Percentiles rank a stretch among this genome's conserved stretches.
Conservation (phyloP, 2,797 vertebrate species). For the Glyptemys insculpta region DNA sequence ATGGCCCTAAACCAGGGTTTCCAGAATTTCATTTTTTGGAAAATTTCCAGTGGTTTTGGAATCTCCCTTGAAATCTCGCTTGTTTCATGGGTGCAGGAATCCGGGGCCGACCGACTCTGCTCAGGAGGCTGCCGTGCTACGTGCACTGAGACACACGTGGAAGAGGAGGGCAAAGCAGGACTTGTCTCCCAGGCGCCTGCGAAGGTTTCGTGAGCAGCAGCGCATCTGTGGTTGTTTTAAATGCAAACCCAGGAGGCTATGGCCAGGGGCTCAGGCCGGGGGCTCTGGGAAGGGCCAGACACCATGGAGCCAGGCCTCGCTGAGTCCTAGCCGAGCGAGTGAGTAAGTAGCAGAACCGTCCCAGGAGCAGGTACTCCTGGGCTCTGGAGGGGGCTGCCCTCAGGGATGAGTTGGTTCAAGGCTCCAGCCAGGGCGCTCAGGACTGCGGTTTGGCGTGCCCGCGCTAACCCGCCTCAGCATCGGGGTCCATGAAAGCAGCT, state of each 20-base stretch:
- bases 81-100: too few relatives aligned
- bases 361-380: background rate
- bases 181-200: background rate
- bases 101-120: too few relatives aligned
- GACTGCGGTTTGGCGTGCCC: background rate
- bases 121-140: too few relatives aligned
- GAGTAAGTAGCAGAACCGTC: background rate
- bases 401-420: background rate
- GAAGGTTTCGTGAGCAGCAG: background rate
- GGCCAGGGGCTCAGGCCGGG: background rate
- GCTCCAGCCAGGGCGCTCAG: background rate
- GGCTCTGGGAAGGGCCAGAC: background rate
- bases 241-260: background rate
- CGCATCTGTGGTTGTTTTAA: background rate
- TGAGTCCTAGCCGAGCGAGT: background rate
- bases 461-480: background rate
- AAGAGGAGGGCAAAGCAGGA: too few relatives aligned
- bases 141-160: too few relatives aligned
- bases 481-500: background rate
- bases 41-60: too few relatives aligned
- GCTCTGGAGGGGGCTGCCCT: background rate
- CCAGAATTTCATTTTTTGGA: too few relatives aligned
- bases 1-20: too few relatives aligned
- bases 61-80: too few relatives aligned
- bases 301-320: background rate